Percentiles rank a stretch among this genome's conserved stretches.
Evolutionary conservation across 2,888 invertebrate genomes (phyloP).

Genomic region (Drosophila sordidapex): DNA sequence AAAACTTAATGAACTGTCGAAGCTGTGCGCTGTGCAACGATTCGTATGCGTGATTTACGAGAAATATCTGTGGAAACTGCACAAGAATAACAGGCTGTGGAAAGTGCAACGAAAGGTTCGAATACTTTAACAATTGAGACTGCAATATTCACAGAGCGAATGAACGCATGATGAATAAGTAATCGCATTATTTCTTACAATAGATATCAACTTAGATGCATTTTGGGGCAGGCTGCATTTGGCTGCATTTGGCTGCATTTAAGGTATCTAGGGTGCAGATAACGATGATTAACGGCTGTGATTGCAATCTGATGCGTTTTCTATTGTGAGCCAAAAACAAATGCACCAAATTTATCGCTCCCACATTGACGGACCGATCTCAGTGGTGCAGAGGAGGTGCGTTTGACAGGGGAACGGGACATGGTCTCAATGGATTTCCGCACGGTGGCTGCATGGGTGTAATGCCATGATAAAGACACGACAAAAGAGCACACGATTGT

Average conservation of each 20-base stretch:
- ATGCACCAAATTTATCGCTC: constrained; percentile 46
- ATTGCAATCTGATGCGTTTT: constrained; percentile 28
- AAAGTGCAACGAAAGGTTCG: constrained; percentile 2
- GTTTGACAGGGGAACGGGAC: constrained; percentile 1
- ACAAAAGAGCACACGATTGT: constrained; percentile 19
- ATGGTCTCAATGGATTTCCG: constrained; percentile 68
- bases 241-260: not conserved
- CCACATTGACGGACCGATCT: constrained; percentile 22
- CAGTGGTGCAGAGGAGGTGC: not conserved
- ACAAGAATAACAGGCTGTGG: constrained; percentile 8
- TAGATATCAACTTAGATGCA: not conserved
- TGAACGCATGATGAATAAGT: not conserved
- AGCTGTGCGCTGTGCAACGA: constrained; percentile 52
- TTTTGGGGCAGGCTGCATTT: not conserved
- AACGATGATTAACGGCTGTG: constrained; percentile 45
- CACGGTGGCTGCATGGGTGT: constrained; percentile 52
- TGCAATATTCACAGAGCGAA: not conserved
- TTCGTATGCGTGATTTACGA: constrained; percentile 70
- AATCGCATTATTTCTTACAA: not conserved
- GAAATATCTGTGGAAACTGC: constrained; percentile 32
- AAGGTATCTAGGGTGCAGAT: constrained; percentile 11
- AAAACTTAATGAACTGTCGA: constrained; percentile 76
- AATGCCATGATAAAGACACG: constrained; percentile 73
- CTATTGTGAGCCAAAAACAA: constrained; percentile 46
- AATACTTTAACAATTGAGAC: not conserved